Conservation (phyloP, 1,140 invertebrate genomes). For the Aphis craccivora region DNA sequence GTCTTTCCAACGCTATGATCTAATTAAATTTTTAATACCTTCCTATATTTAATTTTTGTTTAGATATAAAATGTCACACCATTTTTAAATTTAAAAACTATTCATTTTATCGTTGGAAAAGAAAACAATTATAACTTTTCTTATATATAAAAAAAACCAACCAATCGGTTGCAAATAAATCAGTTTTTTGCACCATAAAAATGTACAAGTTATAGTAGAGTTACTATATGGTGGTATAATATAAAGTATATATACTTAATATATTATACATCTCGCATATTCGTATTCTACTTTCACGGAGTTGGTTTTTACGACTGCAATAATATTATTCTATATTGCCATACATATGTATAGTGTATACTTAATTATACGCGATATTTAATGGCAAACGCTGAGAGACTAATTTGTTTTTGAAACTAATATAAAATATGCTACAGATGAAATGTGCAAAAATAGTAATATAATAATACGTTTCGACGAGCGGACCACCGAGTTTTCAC, state of each 20-base stretch:
- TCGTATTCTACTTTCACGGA: background rate
- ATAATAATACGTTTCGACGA: background rate
- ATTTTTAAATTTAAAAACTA: background rate
- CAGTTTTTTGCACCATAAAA: background rate
- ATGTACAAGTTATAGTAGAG: background rate
- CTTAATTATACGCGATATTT: background rate
- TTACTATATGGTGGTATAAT: background rate
- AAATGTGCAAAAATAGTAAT: background rate
- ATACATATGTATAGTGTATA: background rate
- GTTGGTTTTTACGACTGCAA: background rate
- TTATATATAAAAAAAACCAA: background rate
- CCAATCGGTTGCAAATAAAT: background rate
- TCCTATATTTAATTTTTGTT: background rate
- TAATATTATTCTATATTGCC: background rate
- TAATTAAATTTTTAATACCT: background rate
- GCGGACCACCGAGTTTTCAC: background rate
- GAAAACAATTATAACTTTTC: slow-evolving; percentile 6
- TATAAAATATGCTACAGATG: background rate
- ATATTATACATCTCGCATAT: background rate
- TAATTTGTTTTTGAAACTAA: background rate
- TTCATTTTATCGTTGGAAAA: background rate
- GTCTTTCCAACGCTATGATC: background rate
- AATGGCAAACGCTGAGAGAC: background rate
- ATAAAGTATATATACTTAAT: background rate
- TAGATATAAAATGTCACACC: background rate